Evolutionary conservation across 2,113 vertebrate genomes (phyloP).

Genomic region (Calyptommatus sinebrachiatus): DNA sequence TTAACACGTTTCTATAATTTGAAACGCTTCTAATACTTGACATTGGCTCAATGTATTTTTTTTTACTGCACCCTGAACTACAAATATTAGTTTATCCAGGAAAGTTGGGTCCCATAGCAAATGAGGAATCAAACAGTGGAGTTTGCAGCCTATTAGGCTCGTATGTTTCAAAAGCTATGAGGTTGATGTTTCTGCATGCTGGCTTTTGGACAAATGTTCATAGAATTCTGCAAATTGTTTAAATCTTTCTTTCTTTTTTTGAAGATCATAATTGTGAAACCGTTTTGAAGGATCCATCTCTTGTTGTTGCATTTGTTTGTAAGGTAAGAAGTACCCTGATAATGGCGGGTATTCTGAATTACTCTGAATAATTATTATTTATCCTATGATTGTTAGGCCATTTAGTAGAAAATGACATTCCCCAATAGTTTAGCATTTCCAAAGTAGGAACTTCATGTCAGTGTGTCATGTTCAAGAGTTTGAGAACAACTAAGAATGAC

Average conservation of each 20-base stretch:
- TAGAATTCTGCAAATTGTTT: neutral
- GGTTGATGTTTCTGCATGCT: neutral
- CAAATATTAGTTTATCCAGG: too few relatives aligned
- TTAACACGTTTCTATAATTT: neutral
- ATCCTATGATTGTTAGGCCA: neutral
- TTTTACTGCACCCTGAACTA: too few relatives aligned
- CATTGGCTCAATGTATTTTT: neutral
- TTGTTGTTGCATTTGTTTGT: slow-evolving; percentile 89
- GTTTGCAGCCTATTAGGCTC: neutral
- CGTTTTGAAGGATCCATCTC: slow-evolving; percentile 62
- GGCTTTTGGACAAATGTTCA: fast-evolving
- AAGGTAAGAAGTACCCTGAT: slow-evolving; percentile 73
- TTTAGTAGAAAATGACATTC: neutral
- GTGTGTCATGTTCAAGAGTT: neutral
- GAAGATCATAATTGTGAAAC: slow-evolving; percentile 35
- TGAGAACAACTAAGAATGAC: neutral
- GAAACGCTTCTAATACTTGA: too few relatives aligned
- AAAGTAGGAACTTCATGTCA: neutral
- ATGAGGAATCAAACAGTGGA: neutral
- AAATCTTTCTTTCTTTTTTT: slow-evolving; percentile 16
- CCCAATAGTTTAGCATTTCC: neutral
- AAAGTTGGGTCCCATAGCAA: neutral
- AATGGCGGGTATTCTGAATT: neutral
- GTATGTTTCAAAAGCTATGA: neutral
- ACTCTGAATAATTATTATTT: too few relatives aligned